Evolutionary conservation across 1,140 invertebrate genomes (phyloP).

Genomic region (Drosophila kohkoa): DNA sequence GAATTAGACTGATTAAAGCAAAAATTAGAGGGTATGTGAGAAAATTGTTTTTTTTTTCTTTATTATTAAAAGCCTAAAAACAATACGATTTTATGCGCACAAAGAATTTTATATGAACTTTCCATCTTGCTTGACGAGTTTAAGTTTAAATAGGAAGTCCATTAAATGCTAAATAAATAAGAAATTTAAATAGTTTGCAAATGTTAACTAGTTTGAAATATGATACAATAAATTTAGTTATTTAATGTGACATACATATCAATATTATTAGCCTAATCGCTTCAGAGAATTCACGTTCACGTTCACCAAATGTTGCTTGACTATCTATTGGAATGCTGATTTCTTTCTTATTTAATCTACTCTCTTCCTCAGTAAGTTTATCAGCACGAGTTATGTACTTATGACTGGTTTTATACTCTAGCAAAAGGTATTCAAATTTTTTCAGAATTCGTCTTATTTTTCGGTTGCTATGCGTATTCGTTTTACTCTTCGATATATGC

Average conservation of each 20-base stretch:
- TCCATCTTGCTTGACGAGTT: not conserved
- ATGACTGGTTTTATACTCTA: slow-evolving; percentile 22
- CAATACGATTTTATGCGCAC: not conserved
- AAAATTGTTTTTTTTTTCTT: not conserved
- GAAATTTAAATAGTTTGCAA: not conserved
- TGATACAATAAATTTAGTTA: slow-evolving; percentile 7
- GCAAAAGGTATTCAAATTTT: not conserved
- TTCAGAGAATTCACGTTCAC: not conserved
- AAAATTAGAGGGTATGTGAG: not conserved
- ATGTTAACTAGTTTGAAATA: not conserved
- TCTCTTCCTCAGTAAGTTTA: not conserved
- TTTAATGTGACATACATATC: slow-evolving; percentile 11
- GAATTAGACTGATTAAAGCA: not conserved
- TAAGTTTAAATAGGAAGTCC: not conserved
- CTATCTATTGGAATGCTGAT: not conserved
- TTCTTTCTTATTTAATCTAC: not conserved
- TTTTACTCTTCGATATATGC: not conserved
- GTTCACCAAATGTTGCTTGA: slow-evolving; percentile 1
- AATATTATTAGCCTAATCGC: slow-evolving; percentile 2
- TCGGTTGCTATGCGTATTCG: not conserved
- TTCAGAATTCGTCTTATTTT: not conserved
- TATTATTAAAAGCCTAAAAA: not conserved
- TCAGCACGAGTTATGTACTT: slow-evolving; percentile 20
- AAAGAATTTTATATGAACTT: not conserved
- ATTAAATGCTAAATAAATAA: not conserved